Evolutionary conservation across 2,113 vertebrate species (phyloP).

Genomic region (Alosa alosa): DNA sequence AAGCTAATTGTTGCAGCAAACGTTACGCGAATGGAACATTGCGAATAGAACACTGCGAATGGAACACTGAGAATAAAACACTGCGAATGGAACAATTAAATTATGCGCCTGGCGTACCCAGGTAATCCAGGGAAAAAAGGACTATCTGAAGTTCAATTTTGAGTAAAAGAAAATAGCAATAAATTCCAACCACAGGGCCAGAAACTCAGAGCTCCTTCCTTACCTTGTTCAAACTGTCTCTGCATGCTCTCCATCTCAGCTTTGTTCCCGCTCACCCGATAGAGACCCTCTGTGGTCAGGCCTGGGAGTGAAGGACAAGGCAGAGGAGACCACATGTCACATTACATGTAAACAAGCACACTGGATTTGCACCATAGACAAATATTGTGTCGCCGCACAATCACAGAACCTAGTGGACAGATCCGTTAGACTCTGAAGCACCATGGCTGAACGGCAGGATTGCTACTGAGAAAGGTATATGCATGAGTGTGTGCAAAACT

Average conservation of each 20-base stretch:
- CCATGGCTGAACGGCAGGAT: background rate
- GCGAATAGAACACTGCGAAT: no score
- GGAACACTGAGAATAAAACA: no score
- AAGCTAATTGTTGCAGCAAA: no score
- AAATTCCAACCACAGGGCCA: background rate
- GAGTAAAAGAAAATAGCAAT: no score
- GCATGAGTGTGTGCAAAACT: background rate
- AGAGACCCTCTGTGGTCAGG: conserved; percentile 90
- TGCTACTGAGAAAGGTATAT: background rate
- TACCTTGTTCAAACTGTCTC: conserved; percentile 96
- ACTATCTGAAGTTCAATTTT: no score
- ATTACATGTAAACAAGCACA: background rate
- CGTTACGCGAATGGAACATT: no score
- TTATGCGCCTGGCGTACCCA: no score
- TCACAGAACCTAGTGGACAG: background rate
- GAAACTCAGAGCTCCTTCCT: conserved; percentile 40
- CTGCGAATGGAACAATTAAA: no score
- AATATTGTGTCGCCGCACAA: background rate
- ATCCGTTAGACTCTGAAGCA: background rate
- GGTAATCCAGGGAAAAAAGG: no score
- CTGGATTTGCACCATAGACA: background rate
- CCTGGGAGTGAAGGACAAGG: conserved; percentile 64
- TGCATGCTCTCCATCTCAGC: conserved; percentile 96
- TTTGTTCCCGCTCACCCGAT: conserved; percentile 94
- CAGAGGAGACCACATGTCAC: background rate